Evolutionary conservation across 2,888 invertebrate species (phyloP).

Genomic region (Rhagophthalmus giganteus): DNA sequence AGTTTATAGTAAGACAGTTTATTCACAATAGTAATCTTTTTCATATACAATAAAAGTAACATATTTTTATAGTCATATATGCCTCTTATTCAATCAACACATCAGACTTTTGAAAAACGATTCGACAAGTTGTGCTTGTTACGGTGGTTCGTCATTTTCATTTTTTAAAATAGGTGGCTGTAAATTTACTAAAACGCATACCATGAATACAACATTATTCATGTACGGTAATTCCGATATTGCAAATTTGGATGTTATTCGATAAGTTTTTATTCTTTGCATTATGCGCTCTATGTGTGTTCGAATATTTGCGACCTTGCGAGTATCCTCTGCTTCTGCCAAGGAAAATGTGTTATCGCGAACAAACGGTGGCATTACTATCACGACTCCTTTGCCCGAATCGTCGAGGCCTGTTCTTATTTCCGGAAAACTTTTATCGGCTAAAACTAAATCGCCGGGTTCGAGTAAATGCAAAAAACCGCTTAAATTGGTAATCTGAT

Average conservation of each 20-base stretch:
- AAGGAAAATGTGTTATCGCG: background rate
- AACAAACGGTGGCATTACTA: background rate
- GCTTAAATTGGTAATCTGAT: constrained; percentile 35
- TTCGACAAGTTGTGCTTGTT: too few species aligned
- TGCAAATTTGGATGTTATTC: background rate
- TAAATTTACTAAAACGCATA: too few species aligned
- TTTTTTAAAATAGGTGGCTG: too few species aligned
- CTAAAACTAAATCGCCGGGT: constrained; percentile 28
- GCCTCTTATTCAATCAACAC: too few species aligned
- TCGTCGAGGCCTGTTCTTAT: too few species aligned
- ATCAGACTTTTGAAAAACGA: too few species aligned
- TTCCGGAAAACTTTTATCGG: constrained; percentile 33
- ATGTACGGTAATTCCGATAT: background rate
- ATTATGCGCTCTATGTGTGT: background rate
- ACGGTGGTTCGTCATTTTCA: too few species aligned
- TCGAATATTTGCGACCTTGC: background rate
- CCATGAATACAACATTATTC: too few species aligned
- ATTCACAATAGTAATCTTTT: too few species aligned
- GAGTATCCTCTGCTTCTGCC: background rate
- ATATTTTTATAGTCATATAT: too few species aligned
- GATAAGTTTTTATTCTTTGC: background rate
- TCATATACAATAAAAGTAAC: too few species aligned
- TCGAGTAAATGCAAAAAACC: constrained; percentile 37
- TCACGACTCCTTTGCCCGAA: background rate
- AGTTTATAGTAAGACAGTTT: too few species aligned